phyloP scores from a whole-genome alignment of 2,797 vertebrate species.

The Lepilemur septentrionalis region DNA sequence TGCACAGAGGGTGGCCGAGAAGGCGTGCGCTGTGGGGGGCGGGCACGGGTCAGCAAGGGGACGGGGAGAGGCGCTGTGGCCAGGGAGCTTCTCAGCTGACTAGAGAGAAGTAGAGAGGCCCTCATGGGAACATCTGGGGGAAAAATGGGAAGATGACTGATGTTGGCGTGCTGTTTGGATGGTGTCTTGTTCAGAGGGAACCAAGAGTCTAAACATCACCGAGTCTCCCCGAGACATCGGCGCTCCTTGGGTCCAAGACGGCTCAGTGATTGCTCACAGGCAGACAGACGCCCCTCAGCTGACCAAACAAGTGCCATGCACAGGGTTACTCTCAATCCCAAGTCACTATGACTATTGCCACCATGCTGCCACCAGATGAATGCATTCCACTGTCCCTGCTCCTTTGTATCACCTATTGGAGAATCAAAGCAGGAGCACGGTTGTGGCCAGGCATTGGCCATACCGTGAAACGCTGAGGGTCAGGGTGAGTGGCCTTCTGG shows the following conservation, averaged over 20 bases:
- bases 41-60: accelerated
- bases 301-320: background rate
- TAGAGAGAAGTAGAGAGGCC: background rate
- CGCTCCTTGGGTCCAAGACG: background rate
- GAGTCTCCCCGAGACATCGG: accelerated
- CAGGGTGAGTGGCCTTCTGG: background rate
- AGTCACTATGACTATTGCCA: background rate
- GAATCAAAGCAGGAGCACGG: background rate
- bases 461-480: background rate
- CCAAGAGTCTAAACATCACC: background rate
- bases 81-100: background rate
- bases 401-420: background rate
- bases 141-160: background rate
- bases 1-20: accelerated
- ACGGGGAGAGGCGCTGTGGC: background rate
- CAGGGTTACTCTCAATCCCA: background rate
- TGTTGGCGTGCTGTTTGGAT: accelerated
- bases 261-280: background rate
- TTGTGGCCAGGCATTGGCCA: background rate
- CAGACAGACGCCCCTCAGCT: background rate
- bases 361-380: accelerated
- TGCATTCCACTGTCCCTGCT: background rate
- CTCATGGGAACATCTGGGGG: background rate
- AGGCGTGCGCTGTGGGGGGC: background rate
- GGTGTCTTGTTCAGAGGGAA: background rate